These are phyloP conservation scores for Ormia ochracea DNA, from an alignment of 2,888 invertebrate genomes.

Conservation along the genomic window DNA sequence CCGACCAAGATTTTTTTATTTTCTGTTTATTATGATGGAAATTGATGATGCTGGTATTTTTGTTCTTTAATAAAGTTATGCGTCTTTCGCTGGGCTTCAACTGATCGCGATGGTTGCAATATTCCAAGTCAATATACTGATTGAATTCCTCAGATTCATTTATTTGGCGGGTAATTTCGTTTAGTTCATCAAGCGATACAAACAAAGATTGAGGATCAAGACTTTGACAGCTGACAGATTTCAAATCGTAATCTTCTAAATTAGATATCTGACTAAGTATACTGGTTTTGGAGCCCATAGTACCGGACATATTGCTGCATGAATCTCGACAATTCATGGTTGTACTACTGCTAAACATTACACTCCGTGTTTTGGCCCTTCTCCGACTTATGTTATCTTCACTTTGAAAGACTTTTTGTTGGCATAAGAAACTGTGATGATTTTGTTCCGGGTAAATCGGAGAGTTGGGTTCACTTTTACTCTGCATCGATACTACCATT, in stretches of 20 bases:
- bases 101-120: conserved; percentile 76
- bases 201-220: conserved; percentile 74
- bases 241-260: conserved; percentile 74
- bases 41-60: conserved; percentile 73
- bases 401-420: conserved; percentile 70
- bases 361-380: conserved; percentile 61
- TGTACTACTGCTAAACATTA: conserved; percentile 65
- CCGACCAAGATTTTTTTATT: conserved; percentile 75
- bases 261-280: conserved; percentile 68
- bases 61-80: conserved; percentile 75
- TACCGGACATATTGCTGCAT: conserved; percentile 28
- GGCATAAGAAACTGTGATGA: conserved; percentile 64
- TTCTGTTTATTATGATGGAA: conserved; percentile 75
- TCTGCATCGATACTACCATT: conserved; percentile 55
- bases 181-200: conserved; percentile 76
- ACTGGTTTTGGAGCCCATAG: conserved; percentile 70
- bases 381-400: conserved; percentile 66
- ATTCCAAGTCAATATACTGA: conserved; percentile 74
- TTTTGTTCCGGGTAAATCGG: conserved; percentile 66
- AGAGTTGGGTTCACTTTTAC: conserved; percentile 70
- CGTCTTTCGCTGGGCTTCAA: conserved; percentile 75
- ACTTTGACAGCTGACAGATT: conserved; percentile 76
- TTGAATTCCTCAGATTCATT: conserved; percentile 76
- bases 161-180: conserved; percentile 75
- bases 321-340: conserved; percentile 64